Conservation (phyloP, 2,113 vertebrate genomes). For the Brachypodius melanocephalos region DNA sequence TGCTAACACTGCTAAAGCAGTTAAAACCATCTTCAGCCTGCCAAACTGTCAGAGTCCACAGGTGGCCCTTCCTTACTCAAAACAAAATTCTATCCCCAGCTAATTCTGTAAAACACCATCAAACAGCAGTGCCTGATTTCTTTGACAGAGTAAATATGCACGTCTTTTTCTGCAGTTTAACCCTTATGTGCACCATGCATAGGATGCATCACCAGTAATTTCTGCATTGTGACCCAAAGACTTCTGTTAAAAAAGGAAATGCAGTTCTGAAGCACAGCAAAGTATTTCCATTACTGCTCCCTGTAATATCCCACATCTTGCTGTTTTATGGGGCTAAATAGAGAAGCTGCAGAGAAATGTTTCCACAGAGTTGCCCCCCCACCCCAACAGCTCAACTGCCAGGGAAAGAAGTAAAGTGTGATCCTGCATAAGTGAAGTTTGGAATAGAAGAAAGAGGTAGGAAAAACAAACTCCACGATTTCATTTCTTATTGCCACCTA, state of each 20-base stretch:
- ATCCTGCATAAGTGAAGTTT: background rate
- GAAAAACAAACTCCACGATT: background rate
- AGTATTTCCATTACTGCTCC: background rate
- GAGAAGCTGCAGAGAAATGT: background rate
- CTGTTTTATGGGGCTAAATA: background rate
- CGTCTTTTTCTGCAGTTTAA: background rate
- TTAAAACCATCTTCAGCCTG: background rate
- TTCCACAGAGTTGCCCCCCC: background rate
- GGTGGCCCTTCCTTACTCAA: background rate
- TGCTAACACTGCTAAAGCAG: background rate
- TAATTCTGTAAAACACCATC: background rate
- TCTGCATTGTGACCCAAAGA: background rate
- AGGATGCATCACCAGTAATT: background rate
- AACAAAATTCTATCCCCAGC: background rate
- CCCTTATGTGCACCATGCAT: fast-evolving
- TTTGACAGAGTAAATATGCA: background rate
- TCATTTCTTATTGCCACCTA: conserved; percentile 49
- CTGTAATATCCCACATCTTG: background rate
- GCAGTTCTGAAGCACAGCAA: fast-evolving
- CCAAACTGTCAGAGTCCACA: background rate
- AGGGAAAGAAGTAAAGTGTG: background rate
- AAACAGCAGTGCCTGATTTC: background rate
- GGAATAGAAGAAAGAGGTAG: background rate
- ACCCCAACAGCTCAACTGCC: background rate
- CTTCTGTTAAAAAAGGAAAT: background rate